Base-by-base conservation (phyloP, 2,888 invertebrate genomes). In the Caenorhabditis uteleia region DNA sequence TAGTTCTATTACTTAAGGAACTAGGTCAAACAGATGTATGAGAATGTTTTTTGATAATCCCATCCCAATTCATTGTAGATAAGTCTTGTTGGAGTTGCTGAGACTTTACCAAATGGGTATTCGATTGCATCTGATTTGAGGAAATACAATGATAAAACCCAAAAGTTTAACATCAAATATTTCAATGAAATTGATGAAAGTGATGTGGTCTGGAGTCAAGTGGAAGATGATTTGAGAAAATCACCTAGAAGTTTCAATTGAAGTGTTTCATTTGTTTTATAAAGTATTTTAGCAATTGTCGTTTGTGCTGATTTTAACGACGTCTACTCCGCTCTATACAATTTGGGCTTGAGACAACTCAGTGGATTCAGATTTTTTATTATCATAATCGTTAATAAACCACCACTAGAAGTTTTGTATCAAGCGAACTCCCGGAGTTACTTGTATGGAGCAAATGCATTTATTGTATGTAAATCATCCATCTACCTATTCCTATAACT, bases 231-330 rank as follows among this genome's bases (percentile, higher is more conserved):
- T 45, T 6, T 57, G 8, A 42, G 36, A 23, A 23, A 14, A 12
- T 46, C 44, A 0, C 46, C 50, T 0, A 42, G 47, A 56, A 47
- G 61, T 51, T 14, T 14, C 42, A 23, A 29, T n/a, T n/a, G n/a
- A n/a, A n/a, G n/a, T n/a, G n/a, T n/a, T n/a, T n/a, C n/a, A n/a
- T n/a, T n/a, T 23, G 6, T 12, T 36, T 16, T n/a, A 8, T 10
- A n/a, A 36, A n/a, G 4, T 4, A 29, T 33, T 64, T 53, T 36
- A 66, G 66, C 53, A 23, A 43, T 66, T 33, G 66, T 59, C 0
- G 26, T 66, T 3, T 59, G 55, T 21, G 55, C 56, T 0, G 59
- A 66, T 36, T 66, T 56, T 25, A 39, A 54, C 25, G 59, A 66
- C 7, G 23, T 49, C 27, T 59, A 55, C 31, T 44, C 26, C 29